Percentiles rank a stretch among this genome's conserved stretches.
phyloP scores from a whole-genome alignment of 2,888 invertebrate species.

The Maniola hyperantus region DNA sequence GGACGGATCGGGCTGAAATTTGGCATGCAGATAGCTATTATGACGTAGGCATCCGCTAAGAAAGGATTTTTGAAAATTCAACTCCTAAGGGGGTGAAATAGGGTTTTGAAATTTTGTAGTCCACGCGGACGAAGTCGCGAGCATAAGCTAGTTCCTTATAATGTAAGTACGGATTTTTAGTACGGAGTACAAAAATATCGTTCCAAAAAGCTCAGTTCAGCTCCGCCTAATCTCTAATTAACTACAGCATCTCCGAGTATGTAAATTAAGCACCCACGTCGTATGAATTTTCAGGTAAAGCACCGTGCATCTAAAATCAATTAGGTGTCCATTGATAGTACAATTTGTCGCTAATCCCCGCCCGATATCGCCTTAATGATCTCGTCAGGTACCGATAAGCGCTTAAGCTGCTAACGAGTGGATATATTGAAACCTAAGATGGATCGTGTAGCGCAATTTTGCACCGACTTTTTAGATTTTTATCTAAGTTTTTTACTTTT shows the following conservation, averaged over 20 bases:
- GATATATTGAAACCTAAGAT: slow-evolving; percentile 39
- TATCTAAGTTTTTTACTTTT: not conserved
- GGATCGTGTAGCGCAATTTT: slow-evolving; percentile 24
- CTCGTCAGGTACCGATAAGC: slow-evolving; percentile 63
- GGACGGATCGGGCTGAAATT: too few species aligned
- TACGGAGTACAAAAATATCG: not conserved
- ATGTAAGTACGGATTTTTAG: too few species aligned
- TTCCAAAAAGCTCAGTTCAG: not conserved
- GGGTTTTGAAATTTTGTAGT: too few species aligned
- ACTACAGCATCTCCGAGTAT: slow-evolving; percentile 8
- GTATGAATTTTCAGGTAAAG: slow-evolving; percentile 43
- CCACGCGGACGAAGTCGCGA: too few species aligned
- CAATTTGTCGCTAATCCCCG: slow-evolving; percentile 82
- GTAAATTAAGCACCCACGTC: slow-evolving; percentile 38
- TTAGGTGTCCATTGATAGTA: slow-evolving; percentile 82
- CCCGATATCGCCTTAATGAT: slow-evolving; percentile 73
- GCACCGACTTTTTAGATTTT: slow-evolving; percentile 1
- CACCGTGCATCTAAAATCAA: slow-evolving; percentile 79
- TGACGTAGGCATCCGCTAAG: too few species aligned
- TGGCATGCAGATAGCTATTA: too few species aligned
- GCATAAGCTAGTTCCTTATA: too few species aligned
- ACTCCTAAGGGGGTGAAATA: too few species aligned
- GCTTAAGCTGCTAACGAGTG: slow-evolving; percentile 45
- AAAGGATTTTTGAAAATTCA: too few species aligned
- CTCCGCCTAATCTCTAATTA: not conserved